phyloP scores from a whole-genome alignment of 92 coral and sea anemone genomes.

The Epizoanthus illoricatus region DNA sequence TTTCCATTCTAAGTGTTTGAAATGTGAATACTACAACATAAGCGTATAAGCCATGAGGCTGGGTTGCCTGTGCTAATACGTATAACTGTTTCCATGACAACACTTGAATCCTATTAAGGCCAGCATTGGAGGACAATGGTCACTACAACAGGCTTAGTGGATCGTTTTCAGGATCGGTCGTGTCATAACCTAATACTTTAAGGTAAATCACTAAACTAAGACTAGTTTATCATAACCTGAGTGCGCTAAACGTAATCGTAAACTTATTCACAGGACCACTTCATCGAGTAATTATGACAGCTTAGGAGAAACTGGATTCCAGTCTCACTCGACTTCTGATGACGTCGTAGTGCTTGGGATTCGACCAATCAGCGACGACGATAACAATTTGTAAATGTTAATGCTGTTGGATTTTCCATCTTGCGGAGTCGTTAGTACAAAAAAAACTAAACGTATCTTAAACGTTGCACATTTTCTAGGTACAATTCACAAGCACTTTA shows the following conservation, averaged over 20 bases:
- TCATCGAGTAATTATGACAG: not conserved
- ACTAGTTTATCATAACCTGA: not conserved
- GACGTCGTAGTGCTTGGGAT: not conserved
- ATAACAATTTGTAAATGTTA: not conserved
- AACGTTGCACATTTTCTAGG: too few species aligned
- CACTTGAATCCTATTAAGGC: not conserved
- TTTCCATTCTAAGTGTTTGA: too few species aligned
- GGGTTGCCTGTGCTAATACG: too few species aligned
- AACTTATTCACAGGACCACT: too few species aligned
- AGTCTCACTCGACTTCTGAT: not conserved
- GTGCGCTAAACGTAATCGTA: too few species aligned
- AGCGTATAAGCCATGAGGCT: too few species aligned
- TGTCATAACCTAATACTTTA: slow-evolving; percentile 1
- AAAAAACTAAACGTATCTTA: too few species aligned
- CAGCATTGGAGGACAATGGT: slow-evolving; percentile 22
- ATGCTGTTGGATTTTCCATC: not conserved
- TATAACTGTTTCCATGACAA: too few species aligned
- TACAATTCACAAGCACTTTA: too few species aligned
- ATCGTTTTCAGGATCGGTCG: slow-evolving; percentile 22
- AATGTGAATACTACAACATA: too few species aligned
- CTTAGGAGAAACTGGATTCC: not conserved
- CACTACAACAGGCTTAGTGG: slow-evolving; percentile 19
- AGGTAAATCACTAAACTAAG: not conserved
- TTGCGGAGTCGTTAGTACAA: too few species aligned
- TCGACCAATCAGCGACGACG: not conserved